These are phyloP conservation scores for Takifugu rubripes DNA, from an alignment of 2,797 vertebrate species.

Conservation along the genomic window DNA sequence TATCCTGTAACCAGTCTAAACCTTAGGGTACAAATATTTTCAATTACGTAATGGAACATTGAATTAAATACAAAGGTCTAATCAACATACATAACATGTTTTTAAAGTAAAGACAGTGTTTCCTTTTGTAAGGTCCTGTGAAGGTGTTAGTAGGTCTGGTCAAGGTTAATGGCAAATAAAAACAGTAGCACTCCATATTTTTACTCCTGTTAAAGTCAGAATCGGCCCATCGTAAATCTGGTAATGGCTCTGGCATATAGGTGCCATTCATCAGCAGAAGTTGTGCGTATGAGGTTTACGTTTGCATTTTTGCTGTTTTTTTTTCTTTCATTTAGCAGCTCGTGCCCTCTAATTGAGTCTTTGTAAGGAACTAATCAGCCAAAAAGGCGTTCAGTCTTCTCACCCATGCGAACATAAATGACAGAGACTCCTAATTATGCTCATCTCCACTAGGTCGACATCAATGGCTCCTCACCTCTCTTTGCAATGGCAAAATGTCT, in stretches of 20 bases:
- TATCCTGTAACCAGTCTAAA: no score
- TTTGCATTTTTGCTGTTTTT: not conserved
- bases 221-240: slow-evolving; percentile 42
- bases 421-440: slow-evolving; percentile 35
- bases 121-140: slow-evolving; percentile 24
- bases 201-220: slow-evolving; percentile 50
- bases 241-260: slow-evolving; percentile 35
- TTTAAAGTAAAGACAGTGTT: slow-evolving; percentile 4
- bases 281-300: slow-evolving; percentile 5
- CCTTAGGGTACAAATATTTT: no score
- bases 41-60: no score
- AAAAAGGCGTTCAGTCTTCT: slow-evolving; percentile 21
- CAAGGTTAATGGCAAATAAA: slow-evolving; percentile 48
- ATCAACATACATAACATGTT: not conserved
- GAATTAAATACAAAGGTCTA: no score
- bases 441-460: slow-evolving; percentile 17
- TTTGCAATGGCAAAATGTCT: no score
- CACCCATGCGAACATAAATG: slow-evolving; percentile 28
- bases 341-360: slow-evolving; percentile 10
- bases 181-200: slow-evolving; percentile 32
- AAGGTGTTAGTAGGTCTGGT: slow-evolving; percentile 45
- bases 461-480: slow-evolving; percentile 35
- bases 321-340: slow-evolving; percentile 14
- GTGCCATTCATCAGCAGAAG: slow-evolving; percentile 33
- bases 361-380: slow-evolving; percentile 21